Conservation (phyloP, 2,797 vertebrate genomes). For the Mus spretus region DNA sequence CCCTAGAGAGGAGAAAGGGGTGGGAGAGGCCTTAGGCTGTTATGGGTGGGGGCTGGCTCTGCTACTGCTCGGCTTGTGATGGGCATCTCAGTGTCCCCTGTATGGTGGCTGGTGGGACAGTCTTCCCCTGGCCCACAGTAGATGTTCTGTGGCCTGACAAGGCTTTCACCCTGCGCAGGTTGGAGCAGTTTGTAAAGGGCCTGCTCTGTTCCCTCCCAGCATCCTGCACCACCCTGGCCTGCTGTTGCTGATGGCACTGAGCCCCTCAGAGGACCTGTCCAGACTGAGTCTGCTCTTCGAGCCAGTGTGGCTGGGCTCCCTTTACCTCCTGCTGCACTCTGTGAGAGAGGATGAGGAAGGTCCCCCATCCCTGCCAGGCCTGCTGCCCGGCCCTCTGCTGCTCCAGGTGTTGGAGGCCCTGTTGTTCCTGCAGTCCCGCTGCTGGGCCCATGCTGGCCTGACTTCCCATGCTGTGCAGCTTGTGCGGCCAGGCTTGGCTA, state of each 20-base stretch:
- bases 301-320: constrained; percentile 88
- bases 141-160: neutral
- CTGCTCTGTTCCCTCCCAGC: constrained; percentile 77
- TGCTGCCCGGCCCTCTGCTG: constrained; percentile 70
- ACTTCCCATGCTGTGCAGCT: constrained; percentile 89
- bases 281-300: constrained; percentile 88
- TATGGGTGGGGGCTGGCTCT: neutral
- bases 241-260: constrained; percentile 89
- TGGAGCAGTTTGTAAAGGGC: neutral
- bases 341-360: constrained; percentile 69
- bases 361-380: neutral
- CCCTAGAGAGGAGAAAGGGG: neutral
- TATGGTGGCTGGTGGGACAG: neutral
- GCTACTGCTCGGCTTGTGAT: neutral
- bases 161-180: neutral
- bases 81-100: neutral
- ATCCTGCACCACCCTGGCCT: constrained; percentile 88
- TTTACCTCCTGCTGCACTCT: constrained; percentile 86
- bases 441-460: constrained; percentile 86
- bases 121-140: neutral
- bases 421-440: constrained; percentile 86
- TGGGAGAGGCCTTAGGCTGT: neutral
- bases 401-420: constrained; percentile 89
- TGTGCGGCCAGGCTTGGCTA: constrained; percentile 86
- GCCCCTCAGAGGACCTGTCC: constrained; percentile 82